Evolutionary conservation across 1,140 invertebrate genomes (phyloP), one percentile per base, ranked within the genome.

Genomic region (Penaeus vannamei): DNA sequence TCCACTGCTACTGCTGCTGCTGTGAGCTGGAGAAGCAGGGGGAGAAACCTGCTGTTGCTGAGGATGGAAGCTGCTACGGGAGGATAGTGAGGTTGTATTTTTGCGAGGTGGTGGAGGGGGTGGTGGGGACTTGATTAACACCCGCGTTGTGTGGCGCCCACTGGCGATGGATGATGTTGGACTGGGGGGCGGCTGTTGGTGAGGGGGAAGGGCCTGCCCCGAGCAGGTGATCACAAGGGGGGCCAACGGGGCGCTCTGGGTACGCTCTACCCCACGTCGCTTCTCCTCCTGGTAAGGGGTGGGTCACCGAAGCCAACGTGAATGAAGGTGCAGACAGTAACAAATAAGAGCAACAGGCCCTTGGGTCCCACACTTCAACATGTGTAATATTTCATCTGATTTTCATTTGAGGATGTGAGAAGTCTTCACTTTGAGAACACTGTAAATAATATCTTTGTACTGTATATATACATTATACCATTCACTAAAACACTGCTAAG

Each of bases 101-200:
- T 81, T 90, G 76, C 88, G 88, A 72, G 88, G 88, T 64, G 88
- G 88, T 66, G 88, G 88, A 64, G 88, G 88, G 22, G 88, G 88
- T 64, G 88, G 88, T n/a, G 88, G 88, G 77, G 88, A 90, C 77
- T 90, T 90, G 84, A 90, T 90, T 22, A 90, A 84, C 22, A 90
- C 88, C 22, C 84, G 32, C 46, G 88, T 90, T n/a, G 88, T 90
- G 76, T 90, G 88, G 12, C 88, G 88, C 20, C 88, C 88, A 82
- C 88, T 90, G 60, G 83, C 46, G 60, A 86, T 90, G 62, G 88
- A 90, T 22, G 88, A 86, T 76, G 88, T 90, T 32, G 88, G 88
- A 84, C 88, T 90, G 72, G 84, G 84, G 64, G 88, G 88, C 32
- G 88, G 53, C 87, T 89, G 87, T 42, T 64, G 82, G 69, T 84